A percentile compares a stretch with the other conserved stretches of the same genome.
Evolutionary conservation across 2,113 vertebrate genomes (phyloP).

Genomic region (Bos indicus): DNA sequence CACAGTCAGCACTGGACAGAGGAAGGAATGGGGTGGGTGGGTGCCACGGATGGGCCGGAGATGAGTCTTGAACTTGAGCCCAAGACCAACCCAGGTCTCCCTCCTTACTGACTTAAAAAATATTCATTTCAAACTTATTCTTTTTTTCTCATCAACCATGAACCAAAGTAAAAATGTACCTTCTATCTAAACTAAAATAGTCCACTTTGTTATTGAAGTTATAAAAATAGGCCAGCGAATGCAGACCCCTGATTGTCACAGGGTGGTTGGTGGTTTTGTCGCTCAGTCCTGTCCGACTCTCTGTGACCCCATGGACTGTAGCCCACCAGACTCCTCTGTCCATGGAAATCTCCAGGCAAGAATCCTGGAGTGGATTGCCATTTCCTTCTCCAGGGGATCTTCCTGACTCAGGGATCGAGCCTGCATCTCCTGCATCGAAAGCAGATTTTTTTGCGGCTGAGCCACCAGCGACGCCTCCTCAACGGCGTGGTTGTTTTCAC

Average conservation of each 20-base stretch:
- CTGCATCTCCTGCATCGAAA: not conserved
- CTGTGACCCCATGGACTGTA: not conserved
- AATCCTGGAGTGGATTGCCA: not conserved
- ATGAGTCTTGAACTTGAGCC: not conserved
- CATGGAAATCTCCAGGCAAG: not conserved
- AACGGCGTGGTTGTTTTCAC: accelerated
- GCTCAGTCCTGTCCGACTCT: accelerated
- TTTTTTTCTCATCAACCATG: not conserved
- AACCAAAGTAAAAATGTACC: not conserved
- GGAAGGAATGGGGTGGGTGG: accelerated
- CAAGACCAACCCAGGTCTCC: not conserved
- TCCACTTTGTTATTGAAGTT: not conserved
- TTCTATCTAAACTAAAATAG: not conserved
- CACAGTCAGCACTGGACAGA: accelerated
- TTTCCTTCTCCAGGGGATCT: not conserved
- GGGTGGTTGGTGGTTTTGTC: accelerated
- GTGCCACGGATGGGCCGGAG: too few relatives aligned
- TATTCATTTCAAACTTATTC: not conserved
- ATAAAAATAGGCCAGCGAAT: too few relatives aligned
- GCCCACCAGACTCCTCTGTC: not conserved
- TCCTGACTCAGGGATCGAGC: not conserved
- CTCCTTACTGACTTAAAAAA: not conserved
- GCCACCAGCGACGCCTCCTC: accelerated
- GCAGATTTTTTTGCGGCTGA: accelerated
- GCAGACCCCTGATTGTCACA: not conserved